A percentile compares a stretch with the other conserved stretches of the same genome.
Evolutionary conservation across 2,888 invertebrate species (phyloP).

Genomic region (Apomyelois bistriatella): DNA sequence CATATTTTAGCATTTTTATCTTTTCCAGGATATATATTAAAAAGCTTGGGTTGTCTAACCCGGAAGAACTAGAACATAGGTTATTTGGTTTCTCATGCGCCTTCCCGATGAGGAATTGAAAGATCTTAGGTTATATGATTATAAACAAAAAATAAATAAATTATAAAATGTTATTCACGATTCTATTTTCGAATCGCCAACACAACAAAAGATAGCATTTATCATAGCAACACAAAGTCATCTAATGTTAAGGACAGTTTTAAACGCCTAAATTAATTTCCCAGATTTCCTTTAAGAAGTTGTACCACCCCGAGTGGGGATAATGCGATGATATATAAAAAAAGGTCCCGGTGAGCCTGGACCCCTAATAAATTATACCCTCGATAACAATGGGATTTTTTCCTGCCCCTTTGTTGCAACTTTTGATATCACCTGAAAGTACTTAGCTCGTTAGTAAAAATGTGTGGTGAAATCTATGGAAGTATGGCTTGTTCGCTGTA

Average conservation of each 20-base stretch:
- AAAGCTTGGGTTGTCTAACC: too few species aligned
- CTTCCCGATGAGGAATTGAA: too few species aligned
- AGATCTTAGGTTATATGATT: too few species aligned
- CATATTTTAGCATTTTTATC: too few species aligned
- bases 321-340: constrained; percentile 81
- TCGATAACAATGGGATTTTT: constrained; percentile 81
- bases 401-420: constrained; percentile 75
- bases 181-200: constrained; percentile 16
- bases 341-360: constrained; percentile 73
- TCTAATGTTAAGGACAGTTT: constrained; percentile 71
- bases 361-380: constrained; percentile 80
- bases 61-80: too few species aligned
- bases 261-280: constrained; percentile 77
- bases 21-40: too few species aligned
- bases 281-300: constrained; percentile 79
- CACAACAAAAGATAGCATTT: constrained; percentile 48
- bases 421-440: constrained; percentile 79
- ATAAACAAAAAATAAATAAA: too few species aligned
- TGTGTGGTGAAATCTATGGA: constrained; percentile 9
- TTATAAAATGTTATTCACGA: too few species aligned
- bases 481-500: constrained; percentile 17
- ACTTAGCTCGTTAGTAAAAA: constrained; percentile 16
- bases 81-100: too few species aligned
- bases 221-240: constrained; percentile 65
- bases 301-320: constrained; percentile 78